Base-by-base conservation (phyloP, 37 sponge, comb jelly and placozoan species). In the Oscarella lobularis region DNA sequence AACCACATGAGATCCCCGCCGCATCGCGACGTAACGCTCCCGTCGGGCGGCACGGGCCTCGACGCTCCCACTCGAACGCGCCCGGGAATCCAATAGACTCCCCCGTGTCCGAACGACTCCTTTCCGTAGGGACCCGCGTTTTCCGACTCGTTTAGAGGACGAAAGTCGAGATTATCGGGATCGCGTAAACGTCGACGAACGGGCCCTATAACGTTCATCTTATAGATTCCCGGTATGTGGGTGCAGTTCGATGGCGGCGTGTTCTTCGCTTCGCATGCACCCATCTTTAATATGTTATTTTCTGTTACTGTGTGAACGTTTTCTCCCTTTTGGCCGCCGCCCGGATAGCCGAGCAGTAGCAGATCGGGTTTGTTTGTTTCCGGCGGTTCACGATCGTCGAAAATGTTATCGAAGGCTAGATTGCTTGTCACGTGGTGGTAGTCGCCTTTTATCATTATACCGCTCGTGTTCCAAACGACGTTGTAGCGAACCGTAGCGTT, bases 1-100 rank as follows among this genome's bases (percentile, higher is more conserved):
- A 78, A 67, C 79, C 79, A 78, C 79, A 78, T 78, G 37, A 78
- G 33, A 38, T 78, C 40, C 37, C 48, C 79, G 70, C 70, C 72
- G 32, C 79, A 78, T 35, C 70, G 67, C 9, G 79, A 71, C 33
- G 79, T 78, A 1, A 36, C 67, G 29, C 72, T 78, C 2, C 38
- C 73, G 37, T 78, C 36, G 1, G 79, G 79, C 38, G 79, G 79
- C 35, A 78, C 67, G 3, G 79, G 79, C 39, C 30, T 74, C 9
- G 38, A 37, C 1, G 73, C 39, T 36, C 31, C 37, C 31, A 3
- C 33, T 1, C 37, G 36, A 6, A 71, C 72, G 3, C 39, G 68
- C 70, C 79, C 79, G 29, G 79, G 79, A 30, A 78, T 78, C 79
- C 79, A 78, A n/a, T 78, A 78, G n/a, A 78, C 79, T 35, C 71